A percentile compares a stretch with the other conserved stretches of the same genome.
Evolutionary conservation across 2,797 vertebrate species (phyloP).

Genomic region (Characodon lateralis): DNA sequence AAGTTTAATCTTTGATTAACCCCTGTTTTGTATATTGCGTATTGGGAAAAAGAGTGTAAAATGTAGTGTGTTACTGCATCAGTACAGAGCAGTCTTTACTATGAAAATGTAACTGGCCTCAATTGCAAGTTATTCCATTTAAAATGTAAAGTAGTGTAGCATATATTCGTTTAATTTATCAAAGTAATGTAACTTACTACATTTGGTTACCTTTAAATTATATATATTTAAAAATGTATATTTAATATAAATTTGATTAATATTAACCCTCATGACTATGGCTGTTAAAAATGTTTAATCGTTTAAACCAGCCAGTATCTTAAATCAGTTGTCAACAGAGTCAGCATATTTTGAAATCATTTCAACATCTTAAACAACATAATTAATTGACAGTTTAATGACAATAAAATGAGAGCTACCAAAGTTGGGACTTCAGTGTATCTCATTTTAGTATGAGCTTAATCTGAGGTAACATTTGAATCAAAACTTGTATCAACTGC

Average conservation of each 20-base stretch:
- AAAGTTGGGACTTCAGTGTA: not conserved
- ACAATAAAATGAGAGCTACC: not conserved
- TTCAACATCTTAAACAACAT: not conserved
- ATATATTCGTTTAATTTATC: not conserved
- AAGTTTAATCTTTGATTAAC: not conserved
- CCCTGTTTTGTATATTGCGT: not conserved
- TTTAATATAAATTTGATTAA: not conserved
- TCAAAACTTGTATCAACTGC: not conserved
- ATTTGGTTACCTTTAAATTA: not conserved
- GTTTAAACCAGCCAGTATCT: not conserved
- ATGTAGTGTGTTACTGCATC: not conserved
- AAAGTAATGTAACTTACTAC: not conserved
- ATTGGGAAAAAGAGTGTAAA: not conserved
- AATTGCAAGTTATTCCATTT: not conserved
- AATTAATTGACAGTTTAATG: not conserved
- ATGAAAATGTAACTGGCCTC: not conserved
- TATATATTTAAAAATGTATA: not conserved
- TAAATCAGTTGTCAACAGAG: not conserved
- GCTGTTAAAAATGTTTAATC: not conserved
- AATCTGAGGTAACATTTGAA: not conserved
- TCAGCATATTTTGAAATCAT: not conserved
- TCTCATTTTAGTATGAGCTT: not conserved
- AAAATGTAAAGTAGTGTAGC: not conserved
- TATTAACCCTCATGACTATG: not conserved
- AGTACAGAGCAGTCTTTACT: not conserved